phyloP scores from a whole-genome alignment of 2,888 invertebrate genomes.

The Papilio demoleus region DNA sequence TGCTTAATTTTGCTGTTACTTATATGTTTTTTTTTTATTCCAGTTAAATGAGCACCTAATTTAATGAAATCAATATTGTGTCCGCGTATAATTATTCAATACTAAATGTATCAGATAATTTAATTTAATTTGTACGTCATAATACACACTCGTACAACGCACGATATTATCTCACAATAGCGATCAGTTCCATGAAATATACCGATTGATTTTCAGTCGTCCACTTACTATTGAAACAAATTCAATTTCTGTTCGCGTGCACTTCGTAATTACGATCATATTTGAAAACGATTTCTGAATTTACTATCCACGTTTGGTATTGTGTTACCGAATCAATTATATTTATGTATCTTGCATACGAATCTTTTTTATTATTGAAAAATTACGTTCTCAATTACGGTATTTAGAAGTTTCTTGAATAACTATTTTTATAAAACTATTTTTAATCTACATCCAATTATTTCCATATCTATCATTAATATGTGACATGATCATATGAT shows the following conservation, averaged over 20 bases:
- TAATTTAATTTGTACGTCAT: constrained; percentile 16
- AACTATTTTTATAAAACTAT: not conserved
- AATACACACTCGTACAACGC: constrained; percentile 11
- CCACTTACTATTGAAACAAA: constrained; percentile 34
- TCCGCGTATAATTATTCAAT: not conserved
- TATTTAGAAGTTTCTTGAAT: not conserved
- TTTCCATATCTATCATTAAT: no score
- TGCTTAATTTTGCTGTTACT: no score
- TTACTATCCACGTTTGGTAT: constrained; percentile 22
- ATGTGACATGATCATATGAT: no score
- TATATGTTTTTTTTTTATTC: not conserved
- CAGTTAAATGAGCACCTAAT: not conserved
- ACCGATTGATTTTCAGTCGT: constrained; percentile 35
- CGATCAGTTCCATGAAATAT: constrained; percentile 35
- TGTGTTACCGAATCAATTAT: constrained; percentile 13
- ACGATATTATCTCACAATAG: constrained; percentile 31
- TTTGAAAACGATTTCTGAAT: constrained; percentile 37
- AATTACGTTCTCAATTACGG: not conserved
- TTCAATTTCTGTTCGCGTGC: constrained; percentile 39
- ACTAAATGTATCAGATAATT: constrained; percentile 3
- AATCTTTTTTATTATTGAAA: constrained; percentile 9
- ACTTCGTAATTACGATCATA: constrained; percentile 36
- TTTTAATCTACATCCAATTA: not conserved
- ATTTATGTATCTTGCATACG: constrained; percentile 10
- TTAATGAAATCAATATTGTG: not conserved